Evolutionary conservation across 2,113 vertebrate genomes (phyloP), one percentile per base, ranked within the genome.

Genomic region (Dipodomys merriami): DNA sequence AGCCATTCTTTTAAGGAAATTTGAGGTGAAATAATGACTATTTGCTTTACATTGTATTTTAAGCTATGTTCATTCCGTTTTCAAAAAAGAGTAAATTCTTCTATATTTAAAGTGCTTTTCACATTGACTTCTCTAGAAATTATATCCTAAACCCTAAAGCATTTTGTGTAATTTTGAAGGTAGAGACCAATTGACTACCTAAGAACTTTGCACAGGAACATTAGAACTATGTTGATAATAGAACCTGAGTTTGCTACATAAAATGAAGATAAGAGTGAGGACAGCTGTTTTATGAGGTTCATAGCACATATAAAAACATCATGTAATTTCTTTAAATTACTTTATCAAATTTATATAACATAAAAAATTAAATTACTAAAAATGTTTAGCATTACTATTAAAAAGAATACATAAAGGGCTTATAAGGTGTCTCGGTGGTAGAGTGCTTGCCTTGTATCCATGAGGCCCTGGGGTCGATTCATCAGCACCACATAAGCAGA

Each of bases 141-240:
- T 10, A 7, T 83, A 86, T 95, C 88, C 68, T 92, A 92, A 88
- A 86, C 73, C 81, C 76, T 95, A 18, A 57, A 91, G 91, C 18
- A 86, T 84, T 91, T 49, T 91, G 53, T 39, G 92, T 90, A 95
- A 74, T 92, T 94, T 94, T 92, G 69, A 71, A 96, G 49, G 46
- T 95, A 92, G 5, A 9, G 49, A 71, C 83, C 29, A 33, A 93
- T 96, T 96, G 93, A 91, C 71, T 85, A 92, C 35, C 79, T 90
- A 86, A 93, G 86, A 88, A 88, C 83, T 90, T 96, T 93, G 67
- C 35, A 64, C 53, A 77, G 76, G 90, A 83, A 83, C 6, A 57
- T 49, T 83, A 29, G 64, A 79, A 53, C 74, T 77, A 85, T 86
- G 30, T 60, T 86, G 60, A 39, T 91, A 68, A 77, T n/a, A 79